Percentiles rank a stretch among this genome's conserved stretches.
Evolutionary conservation across 2,797 vertebrate species (phyloP).

Genomic region (Crocidura indochinensis): DNA sequence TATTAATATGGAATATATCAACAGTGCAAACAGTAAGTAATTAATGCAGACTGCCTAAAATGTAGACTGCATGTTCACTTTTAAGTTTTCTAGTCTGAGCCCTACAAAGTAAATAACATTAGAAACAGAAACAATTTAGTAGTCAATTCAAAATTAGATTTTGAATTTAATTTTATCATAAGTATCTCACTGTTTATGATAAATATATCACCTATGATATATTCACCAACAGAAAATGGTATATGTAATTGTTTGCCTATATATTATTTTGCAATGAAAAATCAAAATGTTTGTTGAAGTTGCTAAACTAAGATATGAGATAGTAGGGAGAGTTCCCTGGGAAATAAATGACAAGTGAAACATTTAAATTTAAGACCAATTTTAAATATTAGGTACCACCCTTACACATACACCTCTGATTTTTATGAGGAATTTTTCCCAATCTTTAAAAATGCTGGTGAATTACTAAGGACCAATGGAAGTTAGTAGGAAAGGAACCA

Average conservation of each 20-base stretch:
- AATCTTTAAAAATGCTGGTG: conserved; percentile 47
- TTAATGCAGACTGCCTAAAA: conserved; percentile 65
- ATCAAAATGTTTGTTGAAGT: conserved; percentile 5
- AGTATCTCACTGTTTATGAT: too few species aligned
- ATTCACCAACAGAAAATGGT: conserved; percentile 44
- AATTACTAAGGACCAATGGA: conserved; percentile 52
- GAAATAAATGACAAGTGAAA: conserved; percentile 56
- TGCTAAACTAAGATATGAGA: conserved; percentile 44
- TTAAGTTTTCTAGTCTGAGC: conserved; percentile 24
- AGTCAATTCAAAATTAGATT: conserved; percentile 57
- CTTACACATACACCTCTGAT: conserved; percentile 32
- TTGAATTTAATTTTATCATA: too few species aligned
- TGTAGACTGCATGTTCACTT: conserved; percentile 48
- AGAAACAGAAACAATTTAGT: conserved; percentile 38
- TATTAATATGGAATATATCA: conserved; percentile 42
- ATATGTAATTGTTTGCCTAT: conserved; percentile 55
- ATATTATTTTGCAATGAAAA: conserved; percentile 48
- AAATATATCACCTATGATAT: conserved; percentile 20
- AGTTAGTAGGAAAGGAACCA: conserved; percentile 33
- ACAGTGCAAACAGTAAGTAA: conserved; percentile 57
- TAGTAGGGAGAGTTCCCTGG: background rate
- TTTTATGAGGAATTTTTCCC: conserved; percentile 3
- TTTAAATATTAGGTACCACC: conserved; percentile 61
- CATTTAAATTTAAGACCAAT: conserved; percentile 41
- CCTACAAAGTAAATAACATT: conserved; percentile 47